Base-by-base conservation (phyloP, 2,113 vertebrate species). In the Enhydra lutris region DNA sequence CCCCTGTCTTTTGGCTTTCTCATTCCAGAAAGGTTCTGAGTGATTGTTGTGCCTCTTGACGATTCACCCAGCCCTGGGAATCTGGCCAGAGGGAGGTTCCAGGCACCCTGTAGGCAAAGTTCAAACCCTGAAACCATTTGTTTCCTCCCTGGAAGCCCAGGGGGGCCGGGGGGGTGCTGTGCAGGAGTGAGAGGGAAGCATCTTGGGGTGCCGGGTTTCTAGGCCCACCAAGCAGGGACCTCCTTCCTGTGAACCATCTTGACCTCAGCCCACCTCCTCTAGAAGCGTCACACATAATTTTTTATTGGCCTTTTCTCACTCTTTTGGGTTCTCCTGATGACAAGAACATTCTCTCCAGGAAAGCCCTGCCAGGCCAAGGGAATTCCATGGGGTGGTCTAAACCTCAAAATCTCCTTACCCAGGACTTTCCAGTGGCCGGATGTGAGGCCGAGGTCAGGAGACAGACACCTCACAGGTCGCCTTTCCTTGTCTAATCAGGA, bases 11-110 rank as follows among this genome's bases (percentile, higher is more conserved):
- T 52, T 52, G 42, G 88, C 11, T 79, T 83, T 52, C 29, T 97
- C 76, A 69, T 95, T 96, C n/a, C 61, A 82, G 89, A 91, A 95
- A 79, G 73, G 94, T 80, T 80, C n/a, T 65, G 76, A 84, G 61
- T 87, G 94, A 96, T 31, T 91, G 18, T 26, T 89, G 45, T 82
- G 50, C 79, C 82, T 89, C 63, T 6, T 85, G 82, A 96, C 11
- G 81, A 79, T 9, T 95, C 42, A 42, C 61, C 61, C 4, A 23
- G 52, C 50, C 59, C 39, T 1, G 26, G 94, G 42, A 95, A 87
- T 45, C 59, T 73, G 39, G 52, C 52, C 52, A 80, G 36, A 91
- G 29, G 82, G 78, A 97, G 24, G 59, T 92, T 96, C 47, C 47
- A 80, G 59, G 63, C 3, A 71, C 55, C 23, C 52, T 26, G 10